Evolutionary conservation across 2,797 vertebrate species (phyloP).

Genomic region (Enteromius treurensis): DNA sequence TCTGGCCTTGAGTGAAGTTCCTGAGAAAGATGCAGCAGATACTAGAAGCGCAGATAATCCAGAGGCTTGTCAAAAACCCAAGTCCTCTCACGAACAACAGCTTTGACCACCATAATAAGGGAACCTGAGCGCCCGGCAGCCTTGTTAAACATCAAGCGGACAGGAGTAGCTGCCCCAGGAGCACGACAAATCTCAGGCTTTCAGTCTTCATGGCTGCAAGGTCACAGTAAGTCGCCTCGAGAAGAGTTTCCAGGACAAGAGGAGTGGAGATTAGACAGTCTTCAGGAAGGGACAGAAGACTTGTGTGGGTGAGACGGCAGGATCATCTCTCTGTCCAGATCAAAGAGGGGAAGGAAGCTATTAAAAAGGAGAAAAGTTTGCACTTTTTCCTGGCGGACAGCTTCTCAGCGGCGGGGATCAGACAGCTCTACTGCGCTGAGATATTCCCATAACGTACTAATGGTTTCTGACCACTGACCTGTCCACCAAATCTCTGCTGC

Average conservation of each 20-base stretch:
- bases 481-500: conserved; percentile 21
- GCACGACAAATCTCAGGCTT: conserved; percentile 33
- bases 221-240: conserved; percentile 1
- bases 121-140: background rate
- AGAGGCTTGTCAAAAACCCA: conserved; percentile 36
- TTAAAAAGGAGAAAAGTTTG: conserved; percentile 17
- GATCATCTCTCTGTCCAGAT: conserved; percentile 22
- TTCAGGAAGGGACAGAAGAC: conserved; percentile 34
- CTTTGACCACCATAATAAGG: conserved; percentile 10
- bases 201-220: conserved; percentile 22
- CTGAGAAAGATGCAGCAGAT: background rate
- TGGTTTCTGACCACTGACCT: conserved; percentile 33
- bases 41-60: conserved; percentile 8
- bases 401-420: conserved; percentile 22
- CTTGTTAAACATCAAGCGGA: conserved; percentile 34
- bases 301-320: background rate
- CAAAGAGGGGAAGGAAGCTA: background rate
- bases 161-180: conserved; percentile 15
- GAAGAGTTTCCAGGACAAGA: conserved; percentile 15
- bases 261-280: conserved; percentile 29
- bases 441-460: conserved; percentile 18
- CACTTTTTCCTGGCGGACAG: conserved; percentile 4
- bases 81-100: background rate
- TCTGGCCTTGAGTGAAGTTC: background rate
- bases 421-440: conserved; percentile 33